Conservation (phyloP, 2,797 vertebrate genomes). For the Sebastiscus albofasciatus region DNA sequence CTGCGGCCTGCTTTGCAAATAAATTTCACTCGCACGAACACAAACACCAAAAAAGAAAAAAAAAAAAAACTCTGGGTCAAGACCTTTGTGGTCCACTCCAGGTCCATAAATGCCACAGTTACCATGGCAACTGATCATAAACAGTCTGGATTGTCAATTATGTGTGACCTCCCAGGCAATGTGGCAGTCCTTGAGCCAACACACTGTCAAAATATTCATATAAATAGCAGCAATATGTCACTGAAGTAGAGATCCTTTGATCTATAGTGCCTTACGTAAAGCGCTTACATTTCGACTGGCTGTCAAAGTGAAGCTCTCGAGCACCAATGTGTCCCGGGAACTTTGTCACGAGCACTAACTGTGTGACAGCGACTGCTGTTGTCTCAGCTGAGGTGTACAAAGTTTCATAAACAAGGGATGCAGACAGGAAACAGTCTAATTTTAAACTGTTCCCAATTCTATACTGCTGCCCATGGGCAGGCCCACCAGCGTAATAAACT, state of each 20-base stretch:
- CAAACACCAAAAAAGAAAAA: background rate
- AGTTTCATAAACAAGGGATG: background rate
- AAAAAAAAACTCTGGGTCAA: background rate
- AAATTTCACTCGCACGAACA: background rate
- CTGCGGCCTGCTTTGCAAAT: slow-evolving; percentile 16
- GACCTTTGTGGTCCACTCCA: background rate
- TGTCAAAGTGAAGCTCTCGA: slow-evolving; percentile 6
- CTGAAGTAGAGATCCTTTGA: slow-evolving; percentile 26
- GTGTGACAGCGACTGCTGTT: background rate
- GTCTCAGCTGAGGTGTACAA: background rate
- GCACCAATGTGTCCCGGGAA: background rate
- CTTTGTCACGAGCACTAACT: background rate
- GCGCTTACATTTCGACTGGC: slow-evolving; percentile 14
- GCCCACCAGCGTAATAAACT: slow-evolving; percentile 28
- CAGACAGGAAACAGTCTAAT: slow-evolving; percentile 14
- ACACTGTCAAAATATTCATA: slow-evolving; percentile 34
- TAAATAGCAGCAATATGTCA: slow-evolving; percentile 38
- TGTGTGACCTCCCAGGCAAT: background rate
- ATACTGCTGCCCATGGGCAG: background rate
- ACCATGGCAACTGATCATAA: slow-evolving; percentile 13
- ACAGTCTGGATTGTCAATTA: slow-evolving; percentile 40
- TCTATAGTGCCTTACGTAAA: background rate
- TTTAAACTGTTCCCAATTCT: slow-evolving; percentile 14
- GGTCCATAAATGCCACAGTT: background rate
- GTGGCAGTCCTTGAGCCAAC: slow-evolving; percentile 4